A percentile compares a stretch with the other conserved stretches of the same genome.
phyloP scores from a whole-genome alignment of 2,113 vertebrate species.

The Motacilla alba region DNA sequence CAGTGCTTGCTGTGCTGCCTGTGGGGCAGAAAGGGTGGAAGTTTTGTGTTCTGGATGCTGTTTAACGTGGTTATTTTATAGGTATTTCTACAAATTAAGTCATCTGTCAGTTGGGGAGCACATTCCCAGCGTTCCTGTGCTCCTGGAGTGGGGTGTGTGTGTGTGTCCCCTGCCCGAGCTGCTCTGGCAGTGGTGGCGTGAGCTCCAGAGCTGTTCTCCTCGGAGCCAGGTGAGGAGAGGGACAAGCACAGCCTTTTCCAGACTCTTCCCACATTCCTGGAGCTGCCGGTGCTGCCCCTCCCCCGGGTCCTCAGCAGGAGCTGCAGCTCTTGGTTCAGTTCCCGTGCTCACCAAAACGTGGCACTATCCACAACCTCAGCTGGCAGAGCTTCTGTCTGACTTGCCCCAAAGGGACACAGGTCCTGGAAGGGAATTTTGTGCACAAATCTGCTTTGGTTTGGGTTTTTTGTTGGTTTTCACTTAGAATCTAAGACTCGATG shows the following conservation, averaged over 20 bases:
- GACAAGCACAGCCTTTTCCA: neutral
- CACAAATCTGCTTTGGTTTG: neutral
- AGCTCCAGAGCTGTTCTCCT: neutral
- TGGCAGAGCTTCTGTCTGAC: neutral
- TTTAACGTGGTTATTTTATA: neutral
- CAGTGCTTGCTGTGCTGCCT: neutral
- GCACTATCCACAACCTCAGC: neutral
- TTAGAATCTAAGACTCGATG: neutral
- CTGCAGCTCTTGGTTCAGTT: neutral
- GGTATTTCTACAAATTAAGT: neutral
- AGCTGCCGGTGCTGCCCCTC: neutral
- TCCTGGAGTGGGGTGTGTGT: rapidly evolving
- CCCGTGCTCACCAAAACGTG: neutral
- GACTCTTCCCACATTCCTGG: neutral
- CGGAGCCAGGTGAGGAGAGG: neutral
- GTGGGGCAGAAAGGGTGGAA: neutral
- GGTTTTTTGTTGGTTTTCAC: neutral
- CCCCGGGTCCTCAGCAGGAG: rapidly evolving
- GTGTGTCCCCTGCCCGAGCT: neutral
- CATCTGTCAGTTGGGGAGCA: neutral
- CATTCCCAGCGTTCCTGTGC: neutral
- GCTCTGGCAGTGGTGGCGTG: neutral
- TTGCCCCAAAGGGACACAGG: neutral
- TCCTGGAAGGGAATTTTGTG: neutral
- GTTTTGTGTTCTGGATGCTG: neutral